Evolutionary conservation across 1,140 invertebrate genomes (phyloP).

Genomic region (Tenebrio molitor): DNA sequence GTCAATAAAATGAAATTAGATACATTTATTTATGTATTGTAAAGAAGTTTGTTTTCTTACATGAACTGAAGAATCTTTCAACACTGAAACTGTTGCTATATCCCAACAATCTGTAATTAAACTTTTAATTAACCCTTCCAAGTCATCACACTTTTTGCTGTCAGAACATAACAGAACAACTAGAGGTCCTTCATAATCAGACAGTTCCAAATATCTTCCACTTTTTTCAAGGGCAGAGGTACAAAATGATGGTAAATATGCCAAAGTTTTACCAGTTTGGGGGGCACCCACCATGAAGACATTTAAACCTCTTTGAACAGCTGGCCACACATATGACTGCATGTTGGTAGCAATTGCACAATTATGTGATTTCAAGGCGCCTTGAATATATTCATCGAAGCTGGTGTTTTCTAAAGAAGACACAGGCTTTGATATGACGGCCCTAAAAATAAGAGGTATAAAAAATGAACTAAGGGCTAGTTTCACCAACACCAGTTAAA

Average conservation of each 20-base stretch:
- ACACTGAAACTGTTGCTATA: neutral
- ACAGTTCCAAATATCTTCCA: neutral
- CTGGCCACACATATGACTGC: conserved; percentile 18
- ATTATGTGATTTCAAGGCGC: too few relatives aligned
- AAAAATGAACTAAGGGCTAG: neutral
- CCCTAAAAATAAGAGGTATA: conserved; percentile 8
- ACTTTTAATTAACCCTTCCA: neutral
- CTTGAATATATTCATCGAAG: neutral
- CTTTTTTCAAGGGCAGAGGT: neutral
- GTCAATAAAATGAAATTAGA: too few relatives aligned
- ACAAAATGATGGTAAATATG: conserved; percentile 2
- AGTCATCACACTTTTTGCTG: neutral
- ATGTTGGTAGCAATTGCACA: too few relatives aligned
- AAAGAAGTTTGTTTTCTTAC: too few relatives aligned
- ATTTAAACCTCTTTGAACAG: conserved; percentile 9
- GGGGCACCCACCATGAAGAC: neutral
- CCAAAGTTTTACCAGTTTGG: conserved; percentile 7
- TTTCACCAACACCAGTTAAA: too few relatives aligned
- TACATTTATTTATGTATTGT: too few relatives aligned
- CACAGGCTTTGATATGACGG: conserved; percentile 5
- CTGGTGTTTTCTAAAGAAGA: neutral
- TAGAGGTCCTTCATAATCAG: conserved; percentile 1
- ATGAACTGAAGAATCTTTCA: too few relatives aligned
- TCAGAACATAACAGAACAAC: neutral
- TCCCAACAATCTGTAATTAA: neutral